Conservation (phyloP, 2,113 vertebrate species). For the Microtus pennsylvanicus region DNA sequence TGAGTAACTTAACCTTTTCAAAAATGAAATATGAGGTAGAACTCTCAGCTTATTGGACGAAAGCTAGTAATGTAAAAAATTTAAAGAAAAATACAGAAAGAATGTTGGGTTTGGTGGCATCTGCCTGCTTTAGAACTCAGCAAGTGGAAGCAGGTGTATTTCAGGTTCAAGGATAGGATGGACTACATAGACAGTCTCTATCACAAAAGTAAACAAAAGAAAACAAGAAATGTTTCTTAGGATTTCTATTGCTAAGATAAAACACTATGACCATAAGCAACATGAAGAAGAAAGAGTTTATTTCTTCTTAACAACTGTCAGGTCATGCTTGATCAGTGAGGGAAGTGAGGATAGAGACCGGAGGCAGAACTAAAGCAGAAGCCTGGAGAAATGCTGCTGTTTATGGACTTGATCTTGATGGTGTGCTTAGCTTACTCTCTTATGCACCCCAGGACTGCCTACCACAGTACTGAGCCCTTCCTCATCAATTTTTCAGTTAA, state of each 20-base stretch:
- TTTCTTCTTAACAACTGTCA: background rate
- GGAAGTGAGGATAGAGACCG: background rate
- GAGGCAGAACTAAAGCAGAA: background rate
- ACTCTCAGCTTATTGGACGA: background rate
- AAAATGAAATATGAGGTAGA: conserved; percentile 38
- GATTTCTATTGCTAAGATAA: background rate
- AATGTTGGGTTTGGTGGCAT: background rate
- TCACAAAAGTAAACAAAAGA: background rate
- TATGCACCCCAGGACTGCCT: background rate
- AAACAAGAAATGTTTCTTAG: background rate
- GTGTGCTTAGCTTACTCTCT: background rate
- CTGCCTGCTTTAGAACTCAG: background rate
- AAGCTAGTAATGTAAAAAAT: background rate
- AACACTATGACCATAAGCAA: background rate
- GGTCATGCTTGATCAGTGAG: background rate
- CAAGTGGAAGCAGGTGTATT: background rate
- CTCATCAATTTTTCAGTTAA: background rate
- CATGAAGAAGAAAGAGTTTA: background rate
- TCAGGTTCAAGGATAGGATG: background rate
- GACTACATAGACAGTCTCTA: background rate
- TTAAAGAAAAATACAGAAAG: conserved; percentile 23
- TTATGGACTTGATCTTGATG: background rate
- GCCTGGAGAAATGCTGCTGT: background rate
- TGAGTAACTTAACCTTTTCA: conserved; percentile 37
- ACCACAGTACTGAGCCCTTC: background rate